Evolutionary conservation across 2,888 invertebrate species (phyloP).

Genomic region (Geotrupes spiniger): DNA sequence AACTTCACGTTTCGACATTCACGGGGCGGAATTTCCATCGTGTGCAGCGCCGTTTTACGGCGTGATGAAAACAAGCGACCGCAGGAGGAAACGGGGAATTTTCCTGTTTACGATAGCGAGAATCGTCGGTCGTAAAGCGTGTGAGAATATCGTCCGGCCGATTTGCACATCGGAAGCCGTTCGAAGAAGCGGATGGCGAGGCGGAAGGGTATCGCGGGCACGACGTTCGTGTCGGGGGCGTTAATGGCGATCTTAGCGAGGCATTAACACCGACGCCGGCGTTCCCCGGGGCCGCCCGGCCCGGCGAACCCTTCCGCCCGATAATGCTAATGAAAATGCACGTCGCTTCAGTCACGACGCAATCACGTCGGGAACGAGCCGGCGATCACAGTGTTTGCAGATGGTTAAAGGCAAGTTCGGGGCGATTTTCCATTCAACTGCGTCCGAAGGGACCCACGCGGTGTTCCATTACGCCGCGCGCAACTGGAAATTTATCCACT

Average conservation of each 20-base stretch:
- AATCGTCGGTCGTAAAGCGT: no score
- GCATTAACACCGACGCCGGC: conserved; percentile 24
- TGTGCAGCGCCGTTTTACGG: no score
- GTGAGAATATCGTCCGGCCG: no score
- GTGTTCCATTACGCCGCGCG: no score
- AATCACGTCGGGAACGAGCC: conserved; percentile 25
- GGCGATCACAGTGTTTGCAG: conserved; percentile 21
- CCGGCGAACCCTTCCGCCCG: conserved; percentile 25
- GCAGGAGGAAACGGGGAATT: no score
- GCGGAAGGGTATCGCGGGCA: conserved; percentile 1
- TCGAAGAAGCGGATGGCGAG: no score
- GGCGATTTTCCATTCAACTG: conserved; percentile 16
- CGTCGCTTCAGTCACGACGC: conserved; percentile 20
- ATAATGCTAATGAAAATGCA: conserved; percentile 34
- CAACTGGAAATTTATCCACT: no score
- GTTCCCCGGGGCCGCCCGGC: conserved; percentile 22
- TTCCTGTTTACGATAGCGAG: no score
- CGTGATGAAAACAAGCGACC: no score
- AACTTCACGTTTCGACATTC: no score
- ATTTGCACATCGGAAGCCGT: conserved; percentile 2
- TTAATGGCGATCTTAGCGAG: conserved; percentile 26
- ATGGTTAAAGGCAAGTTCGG: conserved; percentile 19
- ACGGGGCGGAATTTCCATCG: no score
- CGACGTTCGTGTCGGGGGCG: conserved; percentile 22
- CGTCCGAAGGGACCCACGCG: neutral